Conservation (phyloP, 1,140 invertebrate genomes). For the Drosophila hydei region DNA sequence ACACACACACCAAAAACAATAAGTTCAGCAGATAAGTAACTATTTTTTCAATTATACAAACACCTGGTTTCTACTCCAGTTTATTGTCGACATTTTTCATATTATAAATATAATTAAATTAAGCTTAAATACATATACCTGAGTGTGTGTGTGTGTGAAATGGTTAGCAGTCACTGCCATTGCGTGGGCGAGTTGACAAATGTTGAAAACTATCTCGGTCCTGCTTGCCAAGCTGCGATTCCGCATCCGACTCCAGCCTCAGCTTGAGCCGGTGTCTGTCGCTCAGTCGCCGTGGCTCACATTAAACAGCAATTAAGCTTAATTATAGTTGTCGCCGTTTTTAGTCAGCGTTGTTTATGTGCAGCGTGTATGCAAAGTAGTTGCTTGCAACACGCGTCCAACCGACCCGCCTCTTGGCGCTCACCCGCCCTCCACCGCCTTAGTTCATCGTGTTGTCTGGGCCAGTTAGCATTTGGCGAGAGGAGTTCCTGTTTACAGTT, state of each 20-base stretch:
- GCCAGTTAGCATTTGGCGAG: slow-evolving; percentile 66
- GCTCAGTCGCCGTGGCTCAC: slow-evolving; percentile 52
- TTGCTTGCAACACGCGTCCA: slow-evolving; percentile 52
- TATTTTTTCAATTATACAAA: slow-evolving; percentile 37
- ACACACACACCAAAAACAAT: slow-evolving; percentile 56
- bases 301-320: slow-evolving; percentile 83
- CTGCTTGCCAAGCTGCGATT: background rate
- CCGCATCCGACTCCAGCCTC: background rate
- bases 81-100: slow-evolving; percentile 54
- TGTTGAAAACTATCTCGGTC: slow-evolving; percentile 30
- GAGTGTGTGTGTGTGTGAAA: slow-evolving; percentile 16
- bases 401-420: background rate
- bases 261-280: background rate
- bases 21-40: slow-evolving; percentile 31
- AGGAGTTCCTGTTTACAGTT: slow-evolving; percentile 69
- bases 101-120: slow-evolving; percentile 76
- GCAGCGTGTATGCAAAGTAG: slow-evolving; percentile 76
- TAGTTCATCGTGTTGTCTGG: slow-evolving; percentile 26
- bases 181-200: slow-evolving; percentile 53
- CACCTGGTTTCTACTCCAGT: slow-evolving; percentile 60
- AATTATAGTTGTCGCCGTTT: slow-evolving; percentile 83
- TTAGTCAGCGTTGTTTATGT: slow-evolving; percentile 71
- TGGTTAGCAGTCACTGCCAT: slow-evolving; percentile 41
- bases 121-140: slow-evolving; percentile 47
- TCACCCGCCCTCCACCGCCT: background rate